Base-by-base conservation (phyloP, 2,797 vertebrate genomes). In the Gymnoscopelus microlampas region DNA sequence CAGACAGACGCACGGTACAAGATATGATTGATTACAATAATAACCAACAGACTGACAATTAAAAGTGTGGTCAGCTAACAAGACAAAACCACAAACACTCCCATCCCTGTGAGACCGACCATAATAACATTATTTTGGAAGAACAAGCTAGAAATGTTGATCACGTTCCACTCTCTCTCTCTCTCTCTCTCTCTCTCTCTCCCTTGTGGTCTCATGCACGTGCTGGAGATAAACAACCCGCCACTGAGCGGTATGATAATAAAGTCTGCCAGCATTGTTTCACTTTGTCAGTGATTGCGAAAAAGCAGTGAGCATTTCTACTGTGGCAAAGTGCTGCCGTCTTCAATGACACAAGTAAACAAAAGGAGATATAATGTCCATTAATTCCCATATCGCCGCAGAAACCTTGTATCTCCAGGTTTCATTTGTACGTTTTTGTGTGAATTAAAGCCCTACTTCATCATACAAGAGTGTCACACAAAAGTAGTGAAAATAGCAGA, bases 261-360 rank as follows among this genome's bases (percentile, higher is more conserved):
- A 82, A 80, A 80, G 81, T 82, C 86, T 85, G 74, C 86, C 55
- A 24, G 73, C 71, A 78, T 81, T 74, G 76, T 72, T 84, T 81
- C 81, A 87, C 82, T 91, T 88, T 74, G 87, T 88, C 78, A 82
- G 78, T 85, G 84, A 90, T 89, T 85, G 84, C 77, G 87, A 71
- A 81, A 71, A 81, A 76, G 79, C 63, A 69, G 81, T 77, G n/a
- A 66, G 70, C 57, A 62, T 80, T 84, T 85, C 82, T 77, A 84
- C 82, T 84, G 68, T 78, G 73, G 53, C 64, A 23, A 44, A 50
- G 74, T 75, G 72, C 76, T 58, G 14, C 73, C 63, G 47, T 85
- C 78, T 71, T 71, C 51, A 77, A 64, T 73, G 80, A 82, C 68
- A 74, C 68, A 68, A 66, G 5, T 71, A 80, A 80, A 80, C 77